Base-by-base conservation (phyloP, 2,888 invertebrate species). In the Eremobia ochroleuca region DNA sequence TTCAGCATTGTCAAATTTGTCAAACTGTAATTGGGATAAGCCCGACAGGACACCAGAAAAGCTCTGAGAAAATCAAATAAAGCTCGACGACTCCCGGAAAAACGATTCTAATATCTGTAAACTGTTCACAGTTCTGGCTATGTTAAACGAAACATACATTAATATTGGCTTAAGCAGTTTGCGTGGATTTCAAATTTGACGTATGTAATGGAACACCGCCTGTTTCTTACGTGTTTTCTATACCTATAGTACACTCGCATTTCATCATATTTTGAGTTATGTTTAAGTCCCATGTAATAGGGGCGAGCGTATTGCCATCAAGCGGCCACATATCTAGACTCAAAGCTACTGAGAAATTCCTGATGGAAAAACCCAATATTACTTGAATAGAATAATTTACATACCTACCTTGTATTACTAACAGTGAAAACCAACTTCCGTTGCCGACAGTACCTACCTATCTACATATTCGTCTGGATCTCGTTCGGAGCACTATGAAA, bases 401-500 rank as follows among this genome's bases (percentile, higher is more conserved):
- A 18, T 25, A 49, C 34, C 25, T 18, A 9, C 9, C n/a, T 9
- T 49, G 15, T 25, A 31, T 15, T 31, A 31, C 8, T 49, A 49
- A 67, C 49, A 49, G 59, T 72, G 46, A 9, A n/a, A 37, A 40
- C 0, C 3, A 25, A 61, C 9, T 46, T 40, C 15, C 0, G 6
- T n/a, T 21, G 43, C 13, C 9, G 15, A 73, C 15, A 1, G 18
- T 61, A 74, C 28, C 28, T 18, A 40, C 3, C 6, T 11, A 59
- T n/a, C n/a, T 49, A 21, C 28, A 49, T 31, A 25, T 28, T 62
- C 18, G 1, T 25, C 21, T 4, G 34, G 0, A 55, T 68, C 65
- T 73, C 62, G 34, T 83, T 61, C 25, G 68, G 37, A 69, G 13
- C 55, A 65, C 69, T 62, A 77, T 69, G 37, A 62, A 69, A 74